These are phyloP conservation scores for Trachymyrmex septentrionalis DNA, from an alignment of 1,140 invertebrate genomes.

Conservation along the genomic window DNA sequence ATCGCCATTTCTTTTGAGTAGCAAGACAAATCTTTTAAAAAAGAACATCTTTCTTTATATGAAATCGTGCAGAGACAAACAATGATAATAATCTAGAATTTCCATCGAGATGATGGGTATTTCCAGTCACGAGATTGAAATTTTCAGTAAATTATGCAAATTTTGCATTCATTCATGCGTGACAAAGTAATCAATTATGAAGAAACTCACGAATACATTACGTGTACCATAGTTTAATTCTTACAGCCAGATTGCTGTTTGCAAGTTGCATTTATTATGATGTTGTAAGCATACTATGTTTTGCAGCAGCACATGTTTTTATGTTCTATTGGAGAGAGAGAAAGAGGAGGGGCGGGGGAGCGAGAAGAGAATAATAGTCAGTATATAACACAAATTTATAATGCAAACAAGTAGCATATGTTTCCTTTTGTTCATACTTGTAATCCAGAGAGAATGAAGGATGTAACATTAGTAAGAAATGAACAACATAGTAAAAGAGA, in stretches of 20 bases:
- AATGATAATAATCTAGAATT: slow-evolving; percentile 40
- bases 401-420: neutral
- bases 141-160: slow-evolving; percentile 38
- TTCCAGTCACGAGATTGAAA: neutral
- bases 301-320: neutral
- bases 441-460: neutral
- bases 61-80: neutral
- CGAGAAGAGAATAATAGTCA: neutral
- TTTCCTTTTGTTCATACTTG: neutral
- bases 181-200: neutral
- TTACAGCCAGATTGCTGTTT: neutral
- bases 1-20: neutral
- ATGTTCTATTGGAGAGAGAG: neutral
- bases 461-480: slow-evolving; percentile 5
- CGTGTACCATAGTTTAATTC: neutral
- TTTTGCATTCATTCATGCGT: neutral
- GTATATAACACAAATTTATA: slow-evolving; percentile 4
- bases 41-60: neutral
- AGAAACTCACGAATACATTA: slow-evolving; percentile 7
- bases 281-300: slow-evolving; percentile 14
- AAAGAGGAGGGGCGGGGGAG: no score
- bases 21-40: neutral
- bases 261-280: slow-evolving; percentile 12
- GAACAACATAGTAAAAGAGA: neutral
- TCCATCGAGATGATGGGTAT: neutral